Evolutionary conservation across 2,797 vertebrate species (phyloP), one percentile per base, ranked within the genome.

Genomic region (Enteromius trimaculatus): DNA sequence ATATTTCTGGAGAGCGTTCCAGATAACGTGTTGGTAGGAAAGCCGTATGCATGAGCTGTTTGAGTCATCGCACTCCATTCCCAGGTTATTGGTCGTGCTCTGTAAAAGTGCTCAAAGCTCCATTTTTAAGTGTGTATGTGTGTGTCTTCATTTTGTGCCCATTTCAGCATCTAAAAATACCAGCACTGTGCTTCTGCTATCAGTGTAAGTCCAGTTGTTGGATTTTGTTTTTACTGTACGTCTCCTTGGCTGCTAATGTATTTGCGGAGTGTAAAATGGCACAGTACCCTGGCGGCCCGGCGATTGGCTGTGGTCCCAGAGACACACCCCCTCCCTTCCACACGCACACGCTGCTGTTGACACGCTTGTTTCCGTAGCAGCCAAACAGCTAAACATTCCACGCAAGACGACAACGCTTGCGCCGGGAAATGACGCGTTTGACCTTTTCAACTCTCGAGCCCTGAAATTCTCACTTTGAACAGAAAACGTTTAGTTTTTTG

Each of bases 1-100:
- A 90, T 93, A 90, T 93, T 94, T 94, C 90, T 91, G 88, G 88
- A 92, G 77, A 34, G 60, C 74, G 69, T 84, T 88, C 84, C 84
- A 68, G 60, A 92, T 92, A 92, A 92, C 90, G 92, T 93, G 92
- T 94, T 91, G 88, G 92, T 95, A 94, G 93, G 93, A 92, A 94
- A 95, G 95, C 94, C 6, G 81, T 94, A 94, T 95, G 96, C 96
- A 97, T 95, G 95, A 93, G 90, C 92, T 92, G 92, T 94, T 90
- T 91, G 92, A 90, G 90, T 94, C 89, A 86, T 88, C 84, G 87
- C 93, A 86, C 91, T 92, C 86, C 88, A 91, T 92, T 90, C 86
- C 81, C 91, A 92, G 92, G 90, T 91, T 94, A 89, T 95, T 93
- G 90, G 93, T 94, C 93, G 89, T 94, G 89, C 92, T 94, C 93